phyloP scores from a whole-genome alignment of 2,113 vertebrate species.

The Etheostoma spectabile region DNA sequence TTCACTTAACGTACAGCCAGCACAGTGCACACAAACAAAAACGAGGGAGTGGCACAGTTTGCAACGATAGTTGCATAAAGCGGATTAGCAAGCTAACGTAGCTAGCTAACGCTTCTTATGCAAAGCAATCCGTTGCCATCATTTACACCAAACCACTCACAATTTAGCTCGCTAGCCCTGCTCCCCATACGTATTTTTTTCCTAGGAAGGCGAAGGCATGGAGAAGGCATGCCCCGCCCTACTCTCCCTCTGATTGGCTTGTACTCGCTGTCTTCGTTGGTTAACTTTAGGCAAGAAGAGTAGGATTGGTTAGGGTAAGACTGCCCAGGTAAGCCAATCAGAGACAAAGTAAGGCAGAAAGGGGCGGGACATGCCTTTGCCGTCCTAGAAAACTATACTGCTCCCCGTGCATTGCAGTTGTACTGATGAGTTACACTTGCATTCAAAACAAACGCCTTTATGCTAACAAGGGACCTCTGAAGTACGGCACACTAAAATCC shows the following conservation, averaged over 20 bases:
- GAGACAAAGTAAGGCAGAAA: too few species aligned
- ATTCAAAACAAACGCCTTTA: conserved; percentile 10
- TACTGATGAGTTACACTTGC: background rate
- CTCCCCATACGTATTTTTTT: background rate
- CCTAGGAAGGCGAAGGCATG: too few species aligned
- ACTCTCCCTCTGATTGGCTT: too few species aligned
- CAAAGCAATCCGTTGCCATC: conserved; percentile 37
- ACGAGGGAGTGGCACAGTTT: conserved; percentile 78
- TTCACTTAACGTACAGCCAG: conserved; percentile 41
- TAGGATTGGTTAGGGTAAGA: too few species aligned
- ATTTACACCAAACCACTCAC: conserved; percentile 39
- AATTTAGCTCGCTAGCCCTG: background rate
- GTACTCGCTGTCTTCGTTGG: too few species aligned
- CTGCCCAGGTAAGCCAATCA: too few species aligned
- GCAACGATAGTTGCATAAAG: conserved; percentile 76
- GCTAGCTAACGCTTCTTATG: conserved; percentile 46
- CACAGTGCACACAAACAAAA: conserved; percentile 68
- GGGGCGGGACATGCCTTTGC: too few species aligned
- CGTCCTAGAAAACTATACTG: too few species aligned
- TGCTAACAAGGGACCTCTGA: background rate
- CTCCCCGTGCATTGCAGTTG: background rate
- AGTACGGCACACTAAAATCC: conserved; percentile 15
- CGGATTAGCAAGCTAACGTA: conserved; percentile 75
- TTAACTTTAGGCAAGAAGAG: too few species aligned
- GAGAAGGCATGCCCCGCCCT: too few species aligned